Conservation (phyloP, 2,113 vertebrate species). For the Pseudopodoces humilis region DNA sequence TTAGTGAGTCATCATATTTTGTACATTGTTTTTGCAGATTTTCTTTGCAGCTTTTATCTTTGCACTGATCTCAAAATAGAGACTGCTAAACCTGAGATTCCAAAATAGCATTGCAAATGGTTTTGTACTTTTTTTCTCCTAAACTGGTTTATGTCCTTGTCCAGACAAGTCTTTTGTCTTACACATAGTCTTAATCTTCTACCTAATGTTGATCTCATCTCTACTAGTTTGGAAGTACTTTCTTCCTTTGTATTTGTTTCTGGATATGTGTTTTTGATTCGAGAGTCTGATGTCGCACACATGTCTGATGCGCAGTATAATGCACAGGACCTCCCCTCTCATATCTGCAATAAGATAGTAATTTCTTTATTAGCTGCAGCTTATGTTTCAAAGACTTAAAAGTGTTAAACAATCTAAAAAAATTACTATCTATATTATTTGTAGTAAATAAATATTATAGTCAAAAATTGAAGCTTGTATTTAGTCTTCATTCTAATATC, state of each 20-base stretch:
- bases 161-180: background rate
- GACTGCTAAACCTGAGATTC: background rate
- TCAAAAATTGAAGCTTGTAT: background rate
- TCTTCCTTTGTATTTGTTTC: background rate
- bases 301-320: background rate
- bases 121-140: background rate
- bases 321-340: background rate
- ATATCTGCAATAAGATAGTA: background rate
- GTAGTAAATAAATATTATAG: background rate
- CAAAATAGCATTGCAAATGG: background rate
- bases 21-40: background rate
- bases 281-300: background rate
- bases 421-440: background rate
- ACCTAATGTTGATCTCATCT: background rate
- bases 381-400: background rate
- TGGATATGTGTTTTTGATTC: background rate
- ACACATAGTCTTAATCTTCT: background rate
- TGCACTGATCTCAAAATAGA: background rate
- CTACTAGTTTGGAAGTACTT: background rate
- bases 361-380: background rate
- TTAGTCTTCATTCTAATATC: background rate
- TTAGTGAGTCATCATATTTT: background rate
- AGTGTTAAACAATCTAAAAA: background rate
- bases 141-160: background rate
- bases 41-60: background rate